Evolutionary conservation across 2,797 vertebrate species (phyloP).

Genomic region (Epinephelus coioides): DNA sequence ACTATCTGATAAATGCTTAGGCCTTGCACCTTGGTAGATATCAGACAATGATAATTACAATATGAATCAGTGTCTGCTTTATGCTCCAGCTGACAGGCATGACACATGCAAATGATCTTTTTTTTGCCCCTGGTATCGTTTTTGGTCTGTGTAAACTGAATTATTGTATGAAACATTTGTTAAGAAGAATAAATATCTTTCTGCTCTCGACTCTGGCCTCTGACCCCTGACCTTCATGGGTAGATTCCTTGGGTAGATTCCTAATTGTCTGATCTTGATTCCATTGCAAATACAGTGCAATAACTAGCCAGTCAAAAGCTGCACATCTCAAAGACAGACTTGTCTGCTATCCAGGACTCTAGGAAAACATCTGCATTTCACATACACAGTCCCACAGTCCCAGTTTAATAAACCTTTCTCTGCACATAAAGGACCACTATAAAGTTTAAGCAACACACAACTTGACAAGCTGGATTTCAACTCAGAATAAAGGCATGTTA

Average conservation of each 20-base stretch:
- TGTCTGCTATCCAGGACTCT: constrained; percentile 30
- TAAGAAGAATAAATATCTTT: too few species aligned
- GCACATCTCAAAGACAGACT: constrained; percentile 31
- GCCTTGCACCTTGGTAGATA: background rate
- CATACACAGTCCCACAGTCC: constrained; percentile 63
- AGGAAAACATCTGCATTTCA: constrained; percentile 71
- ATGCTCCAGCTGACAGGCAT: background rate
- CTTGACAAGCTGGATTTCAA: constrained; percentile 48
- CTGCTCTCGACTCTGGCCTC: background rate
- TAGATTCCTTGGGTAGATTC: background rate
- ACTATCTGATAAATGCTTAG: constrained; percentile 19
- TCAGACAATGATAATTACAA: background rate
- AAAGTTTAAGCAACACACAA: constrained; percentile 46
- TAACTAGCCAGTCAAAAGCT: constrained; percentile 27
- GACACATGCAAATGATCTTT: background rate
- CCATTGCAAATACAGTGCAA: constrained; percentile 17
- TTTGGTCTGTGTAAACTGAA: constrained; percentile 6
- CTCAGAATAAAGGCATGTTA: constrained; percentile 37
- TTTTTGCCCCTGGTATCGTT: background rate
- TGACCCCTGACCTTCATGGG: constrained; percentile 15
- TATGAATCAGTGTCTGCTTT: background rate
- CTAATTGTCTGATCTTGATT: constrained; percentile 34
- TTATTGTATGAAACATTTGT: too few species aligned
- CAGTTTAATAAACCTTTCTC: constrained; percentile 67
- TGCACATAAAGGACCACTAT: constrained; percentile 43